phyloP scores from a whole-genome alignment of 1,140 invertebrate genomes.

The Glossosoma conforme region DNA sequence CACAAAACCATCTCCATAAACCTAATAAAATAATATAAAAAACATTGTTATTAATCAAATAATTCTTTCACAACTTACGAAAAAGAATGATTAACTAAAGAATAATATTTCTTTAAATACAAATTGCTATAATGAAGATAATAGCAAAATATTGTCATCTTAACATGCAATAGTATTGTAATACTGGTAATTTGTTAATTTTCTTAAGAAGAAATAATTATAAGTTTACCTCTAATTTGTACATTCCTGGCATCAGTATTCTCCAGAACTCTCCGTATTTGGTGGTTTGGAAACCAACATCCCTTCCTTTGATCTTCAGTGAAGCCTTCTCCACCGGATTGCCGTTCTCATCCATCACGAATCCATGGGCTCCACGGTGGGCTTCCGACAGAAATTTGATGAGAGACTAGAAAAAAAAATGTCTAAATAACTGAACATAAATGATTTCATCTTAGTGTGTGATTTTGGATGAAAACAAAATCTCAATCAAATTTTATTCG shows the following conservation, averaged over 20 bases:
- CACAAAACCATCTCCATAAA: slow-evolving; percentile 76
- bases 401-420: slow-evolving; percentile 57
- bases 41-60: not conserved
- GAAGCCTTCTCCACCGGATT: slow-evolving; percentile 78
- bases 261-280: slow-evolving; percentile 93
- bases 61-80: not conserved
- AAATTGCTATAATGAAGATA: not conserved
- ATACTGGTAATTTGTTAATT: too few species aligned
- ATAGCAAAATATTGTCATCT: not conserved
- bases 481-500: too few species aligned
- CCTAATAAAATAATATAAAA: slow-evolving; percentile 46
- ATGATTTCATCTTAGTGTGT: not conserved
- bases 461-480: too few species aligned
- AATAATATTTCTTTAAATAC: slow-evolving; percentile 9
- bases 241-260: slow-evolving; percentile 76
- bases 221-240: slow-evolving; percentile 77
- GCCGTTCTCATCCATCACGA: slow-evolving; percentile 76
- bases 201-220: too few species aligned
- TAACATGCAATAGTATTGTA: not conserved
- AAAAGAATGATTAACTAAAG: not conserved
- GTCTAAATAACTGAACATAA: not conserved
- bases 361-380: slow-evolving; percentile 78
- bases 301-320: slow-evolving; percentile 77
- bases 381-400: slow-evolving; percentile 84
- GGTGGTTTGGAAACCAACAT: slow-evolving; percentile 83